Conservation (phyloP, 2,113 vertebrate species). For the Sminthopsis crassicaudata region DNA sequence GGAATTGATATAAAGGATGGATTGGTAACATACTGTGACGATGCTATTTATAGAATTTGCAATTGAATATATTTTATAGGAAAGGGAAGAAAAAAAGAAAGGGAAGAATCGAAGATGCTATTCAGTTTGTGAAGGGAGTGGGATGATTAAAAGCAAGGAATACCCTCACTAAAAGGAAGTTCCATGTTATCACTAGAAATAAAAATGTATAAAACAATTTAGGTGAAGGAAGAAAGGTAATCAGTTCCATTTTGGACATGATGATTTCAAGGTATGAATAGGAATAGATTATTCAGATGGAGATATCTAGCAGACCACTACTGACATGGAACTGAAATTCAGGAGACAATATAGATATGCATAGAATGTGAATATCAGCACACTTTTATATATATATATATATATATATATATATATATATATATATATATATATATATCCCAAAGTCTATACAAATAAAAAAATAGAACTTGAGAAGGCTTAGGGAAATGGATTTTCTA, state of each 20-base stretch:
- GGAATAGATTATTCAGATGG: not conserved
- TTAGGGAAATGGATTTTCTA: too few relatives aligned
- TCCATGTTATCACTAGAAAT: not conserved
- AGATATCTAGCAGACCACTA: not conserved
- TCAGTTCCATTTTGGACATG: not conserved
- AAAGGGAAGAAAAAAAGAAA: not conserved
- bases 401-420: not conserved
- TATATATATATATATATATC: not conserved
- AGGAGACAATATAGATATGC: not conserved
- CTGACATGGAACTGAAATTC: too few relatives aligned
- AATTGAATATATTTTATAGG: not conserved
- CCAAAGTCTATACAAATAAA: not conserved
- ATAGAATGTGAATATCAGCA: too few relatives aligned
- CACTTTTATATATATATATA: not conserved
- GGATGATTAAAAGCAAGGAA: not conserved
- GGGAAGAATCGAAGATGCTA: not conserved
- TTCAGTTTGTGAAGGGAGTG: not conserved
- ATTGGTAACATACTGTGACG: not conserved
- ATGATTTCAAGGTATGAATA: not conserved
- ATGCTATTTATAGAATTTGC: not conserved
- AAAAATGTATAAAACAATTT: not conserved
- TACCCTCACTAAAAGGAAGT: not conserved
- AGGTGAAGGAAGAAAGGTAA: not conserved
- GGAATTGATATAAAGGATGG: not conserved
- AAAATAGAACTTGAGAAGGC: too few relatives aligned